These are phyloP conservation scores for Muschampia plurimacula DNA, from an alignment of 2,888 invertebrate species.

Conservation along the genomic window DNA sequence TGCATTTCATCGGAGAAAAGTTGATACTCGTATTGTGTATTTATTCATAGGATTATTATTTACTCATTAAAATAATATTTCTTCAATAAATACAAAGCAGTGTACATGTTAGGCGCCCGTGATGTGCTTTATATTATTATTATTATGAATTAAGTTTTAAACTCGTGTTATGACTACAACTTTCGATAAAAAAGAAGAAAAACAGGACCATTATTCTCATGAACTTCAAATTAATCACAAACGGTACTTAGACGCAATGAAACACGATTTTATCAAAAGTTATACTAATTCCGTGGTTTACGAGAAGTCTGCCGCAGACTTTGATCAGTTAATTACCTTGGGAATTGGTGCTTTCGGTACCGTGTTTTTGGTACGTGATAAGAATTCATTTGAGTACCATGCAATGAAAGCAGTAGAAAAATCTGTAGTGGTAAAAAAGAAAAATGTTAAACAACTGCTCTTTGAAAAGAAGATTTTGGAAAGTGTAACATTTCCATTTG, in stretches of 20 bases:
- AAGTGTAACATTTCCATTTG: constrained; percentile 93
- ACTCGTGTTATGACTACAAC: constrained; percentile 45
- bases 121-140: not conserved
- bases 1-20: too few relatives aligned
- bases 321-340: constrained; percentile 89
- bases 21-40: too few relatives aligned
- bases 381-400: constrained; percentile 85
- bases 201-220: constrained; percentile 51
- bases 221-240: constrained; percentile 59
- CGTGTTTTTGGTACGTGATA: constrained; percentile 90
- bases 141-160: constrained; percentile 21
- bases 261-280: constrained; percentile 60
- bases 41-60: too few relatives aligned
- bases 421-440: constrained; percentile 91
- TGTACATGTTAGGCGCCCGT: not conserved
- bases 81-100: not conserved
- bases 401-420: constrained; percentile 96
- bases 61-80: too few relatives aligned
- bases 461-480: constrained; percentile 95
- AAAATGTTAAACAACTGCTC: constrained; percentile 92
- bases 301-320: constrained; percentile 82
- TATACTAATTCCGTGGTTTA: constrained; percentile 49
- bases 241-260: constrained; percentile 62
- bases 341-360: constrained; percentile 95
- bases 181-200: constrained; percentile 52